Conservation (phyloP, 2,113 vertebrate genomes). For the Acanthochromis polyacanthus region DNA sequence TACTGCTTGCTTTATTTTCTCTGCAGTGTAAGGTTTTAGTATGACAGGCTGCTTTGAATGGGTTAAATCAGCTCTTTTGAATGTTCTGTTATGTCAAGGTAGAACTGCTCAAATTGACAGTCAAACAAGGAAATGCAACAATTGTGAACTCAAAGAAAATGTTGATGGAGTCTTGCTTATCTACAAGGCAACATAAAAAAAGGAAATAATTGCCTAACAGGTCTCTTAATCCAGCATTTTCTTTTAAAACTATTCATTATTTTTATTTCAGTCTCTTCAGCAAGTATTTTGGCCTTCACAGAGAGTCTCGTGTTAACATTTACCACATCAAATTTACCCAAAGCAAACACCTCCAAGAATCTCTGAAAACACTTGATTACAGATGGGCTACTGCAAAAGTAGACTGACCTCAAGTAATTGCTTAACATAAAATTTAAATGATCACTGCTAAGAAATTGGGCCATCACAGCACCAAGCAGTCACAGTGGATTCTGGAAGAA, state of each 20-base stretch:
- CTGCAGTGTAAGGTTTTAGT: too few species aligned
- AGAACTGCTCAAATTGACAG: not conserved
- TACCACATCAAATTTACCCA: not conserved
- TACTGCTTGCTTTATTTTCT: too few species aligned
- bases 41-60: too few species aligned
- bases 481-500: not conserved
- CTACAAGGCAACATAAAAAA: slow-evolving; percentile 1
- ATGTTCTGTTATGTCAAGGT: too few species aligned
- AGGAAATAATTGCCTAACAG: not conserved
- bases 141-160: not conserved
- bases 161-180: not conserved
- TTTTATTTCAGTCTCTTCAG: not conserved
- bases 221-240: not conserved
- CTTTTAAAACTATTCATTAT: not conserved
- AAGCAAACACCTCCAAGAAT: not conserved
- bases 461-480: slow-evolving; percentile 9
- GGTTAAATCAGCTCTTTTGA: too few species aligned
- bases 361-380: not conserved
- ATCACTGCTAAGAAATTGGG: slow-evolving; percentile 16
- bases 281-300: not conserved
- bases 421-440: slow-evolving; percentile 27
- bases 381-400: not conserved
- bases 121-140: not conserved
- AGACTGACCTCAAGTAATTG: slow-evolving; percentile 21
- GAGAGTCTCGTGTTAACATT: not conserved